A percentile compares a stretch with the other conserved stretches of the same genome.
Evolutionary conservation across 1,140 invertebrate species (phyloP).

Genomic region (Drosophila lowei): DNA sequence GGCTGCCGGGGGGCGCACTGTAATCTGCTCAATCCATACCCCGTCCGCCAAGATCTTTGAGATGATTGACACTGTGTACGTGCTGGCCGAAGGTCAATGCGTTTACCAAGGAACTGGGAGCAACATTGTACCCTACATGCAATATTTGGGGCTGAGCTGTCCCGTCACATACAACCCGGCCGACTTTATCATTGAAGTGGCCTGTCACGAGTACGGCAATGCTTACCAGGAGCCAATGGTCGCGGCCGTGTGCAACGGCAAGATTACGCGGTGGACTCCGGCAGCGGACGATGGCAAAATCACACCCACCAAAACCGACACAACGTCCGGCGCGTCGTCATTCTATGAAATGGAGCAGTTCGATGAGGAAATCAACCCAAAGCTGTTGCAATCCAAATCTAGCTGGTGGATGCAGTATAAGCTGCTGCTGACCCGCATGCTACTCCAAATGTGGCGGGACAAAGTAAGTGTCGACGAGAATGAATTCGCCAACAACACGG

Average conservation of each 20-base stretch:
- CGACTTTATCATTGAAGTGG: constrained; percentile 92
- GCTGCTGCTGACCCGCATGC: constrained; percentile 87
- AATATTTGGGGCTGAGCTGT: constrained; percentile 87
- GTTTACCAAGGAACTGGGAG: constrained; percentile 88
- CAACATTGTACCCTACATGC: constrained; percentile 88
- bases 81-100: constrained; percentile 89
- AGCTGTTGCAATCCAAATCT: constrained; percentile 85
- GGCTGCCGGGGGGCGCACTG: constrained; percentile 91
- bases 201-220: constrained; percentile 89
- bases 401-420: constrained; percentile 87
- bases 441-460: constrained; percentile 89
- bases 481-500: not conserved
- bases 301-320: constrained; percentile 68
- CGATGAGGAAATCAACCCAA: constrained; percentile 78
- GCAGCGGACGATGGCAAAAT: constrained; percentile 23
- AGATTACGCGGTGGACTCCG: constrained; percentile 84
- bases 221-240: constrained; percentile 87
- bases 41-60: constrained; percentile 92
- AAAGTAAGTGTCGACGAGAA: constrained; percentile 83
- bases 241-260: constrained; percentile 86
- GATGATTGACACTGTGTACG: constrained; percentile 91
- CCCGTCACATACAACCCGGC: constrained; percentile 92
- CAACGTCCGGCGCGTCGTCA: constrained; percentile 77
- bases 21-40: constrained; percentile 96
- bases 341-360: constrained; percentile 76